These are phyloP conservation scores for Lymantria dispar DNA, from an alignment of 2,888 invertebrate genomes.

Conservation along the genomic window DNA sequence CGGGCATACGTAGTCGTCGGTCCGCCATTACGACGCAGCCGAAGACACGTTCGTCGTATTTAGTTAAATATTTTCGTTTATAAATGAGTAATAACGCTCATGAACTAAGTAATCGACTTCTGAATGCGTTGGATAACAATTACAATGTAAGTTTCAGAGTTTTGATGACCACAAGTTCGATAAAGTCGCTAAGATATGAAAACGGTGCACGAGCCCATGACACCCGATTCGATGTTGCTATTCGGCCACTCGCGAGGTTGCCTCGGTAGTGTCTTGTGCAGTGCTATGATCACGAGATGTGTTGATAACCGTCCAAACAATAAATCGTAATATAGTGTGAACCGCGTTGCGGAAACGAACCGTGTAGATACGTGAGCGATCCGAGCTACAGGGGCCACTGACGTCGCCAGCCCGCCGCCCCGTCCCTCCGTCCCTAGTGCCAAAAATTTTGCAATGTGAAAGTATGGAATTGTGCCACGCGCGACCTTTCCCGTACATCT, in stretches of 20 bases:
- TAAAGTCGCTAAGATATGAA: slow-evolving; percentile 69
- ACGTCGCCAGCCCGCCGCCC: slow-evolving; percentile 73
- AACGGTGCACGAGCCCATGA: slow-evolving; percentile 80
- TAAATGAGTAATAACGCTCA: slow-evolving; percentile 92
- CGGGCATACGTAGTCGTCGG: slow-evolving; percentile 84
- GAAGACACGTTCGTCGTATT: slow-evolving; percentile 83
- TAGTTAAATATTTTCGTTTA: slow-evolving; percentile 84
- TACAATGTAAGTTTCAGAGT: slow-evolving; percentile 95
- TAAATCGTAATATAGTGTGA: slow-evolving; percentile 47
- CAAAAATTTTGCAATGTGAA: slow-evolving; percentile 83
- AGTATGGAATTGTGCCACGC: slow-evolving; percentile 80
- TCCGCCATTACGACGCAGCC: slow-evolving; percentile 83
- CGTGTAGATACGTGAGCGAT: slow-evolving; percentile 70
- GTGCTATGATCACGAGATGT: slow-evolving; percentile 43
- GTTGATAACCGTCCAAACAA: slow-evolving; percentile 40
- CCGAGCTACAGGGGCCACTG: slow-evolving; percentile 74
- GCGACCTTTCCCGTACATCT: slow-evolving; percentile 72
- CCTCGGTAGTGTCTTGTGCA: slow-evolving; percentile 47
- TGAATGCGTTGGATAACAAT: slow-evolving; percentile 97
- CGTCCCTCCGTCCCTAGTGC: slow-evolving; percentile 74
- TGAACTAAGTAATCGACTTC: slow-evolving; percentile 97
- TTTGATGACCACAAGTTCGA: slow-evolving; percentile 69
- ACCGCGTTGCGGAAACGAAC: slow-evolving; percentile 54
- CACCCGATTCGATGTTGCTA: slow-evolving; percentile 75
- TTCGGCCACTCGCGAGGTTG: slow-evolving; percentile 68